Evolutionary conservation across 2,113 vertebrate species (phyloP), one percentile per base, ranked within the genome.

Genomic region (Carlito syrichta): DNA sequence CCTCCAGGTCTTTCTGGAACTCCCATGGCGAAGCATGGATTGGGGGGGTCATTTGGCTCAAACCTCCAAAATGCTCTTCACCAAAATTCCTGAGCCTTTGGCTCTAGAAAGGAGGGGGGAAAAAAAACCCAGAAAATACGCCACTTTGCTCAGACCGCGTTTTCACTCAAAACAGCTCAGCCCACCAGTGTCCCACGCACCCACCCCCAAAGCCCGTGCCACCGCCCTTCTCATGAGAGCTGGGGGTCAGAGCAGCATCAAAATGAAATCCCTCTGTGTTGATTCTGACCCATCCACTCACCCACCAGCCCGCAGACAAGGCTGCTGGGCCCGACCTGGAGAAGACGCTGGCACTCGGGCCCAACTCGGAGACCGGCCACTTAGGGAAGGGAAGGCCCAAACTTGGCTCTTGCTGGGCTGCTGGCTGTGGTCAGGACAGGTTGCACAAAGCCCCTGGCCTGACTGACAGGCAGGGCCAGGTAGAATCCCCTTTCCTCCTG

Each of bases 231-330:
- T 60, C 50, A 35, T 43, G 38, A 7, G 17, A 83, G 60, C 23
- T 8, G 10, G 20, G 32, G 17, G 32, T 45, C 68, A 40, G 81
- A 79, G 35, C 56, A 35, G 52, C 74, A 20, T 0, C 0, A 40
- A 74, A 78, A 81, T 74, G 30, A n/a, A 82, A 86, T 77, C 56
- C 10, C 81, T 68, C 17, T 54, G 27, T 30, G 35, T 43, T 23
- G 71, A n/a, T 96, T 58, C 66, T 89, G 73, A 82, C 66, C 73
- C 60, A 54, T 83, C 94, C 62, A 69, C 86, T 93, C 56, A 17
- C 71, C 71, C 19, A 10, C 13, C 0, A 3, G 23, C 63, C 82
- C 38, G 4, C 17, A 3, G 81, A 69, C 63, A 22, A 45, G 50
- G 35, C 73, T 30, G 30, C 91, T 38, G 13, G 58, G 68, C 11